Percentiles rank a stretch among this genome's conserved stretches.
phyloP scores from a whole-genome alignment of 2,888 invertebrate species.

The Zygaena filipendulae region DNA sequence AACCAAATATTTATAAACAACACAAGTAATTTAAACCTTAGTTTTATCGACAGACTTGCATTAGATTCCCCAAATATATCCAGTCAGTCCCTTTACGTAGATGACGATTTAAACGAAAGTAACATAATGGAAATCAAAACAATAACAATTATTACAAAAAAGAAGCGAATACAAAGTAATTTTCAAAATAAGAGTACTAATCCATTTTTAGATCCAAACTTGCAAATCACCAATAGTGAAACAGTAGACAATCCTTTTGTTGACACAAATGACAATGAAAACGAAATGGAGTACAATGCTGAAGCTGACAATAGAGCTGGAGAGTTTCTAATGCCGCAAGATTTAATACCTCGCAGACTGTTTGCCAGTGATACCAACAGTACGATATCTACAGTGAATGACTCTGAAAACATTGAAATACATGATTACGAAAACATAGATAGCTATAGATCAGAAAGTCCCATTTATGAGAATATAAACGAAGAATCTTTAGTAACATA shows the following conservation, averaged over 20 bases:
- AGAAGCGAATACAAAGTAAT: slow-evolving; percentile 29
- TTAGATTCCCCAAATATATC: slow-evolving; percentile 46
- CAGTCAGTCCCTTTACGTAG: slow-evolving; percentile 48
- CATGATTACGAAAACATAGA: slow-evolving; percentile 55
- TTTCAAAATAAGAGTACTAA: slow-evolving; percentile 41
- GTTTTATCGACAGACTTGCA: slow-evolving; percentile 56
- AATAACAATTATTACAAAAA: slow-evolving; percentile 56
- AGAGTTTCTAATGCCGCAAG: slow-evolving; percentile 15
- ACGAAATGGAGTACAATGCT: slow-evolving; percentile 40
- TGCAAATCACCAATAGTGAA: slow-evolving; percentile 19
- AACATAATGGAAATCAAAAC: slow-evolving; percentile 67
- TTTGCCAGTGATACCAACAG: slow-evolving; percentile 49
- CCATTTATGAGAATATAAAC: slow-evolving; percentile 47
- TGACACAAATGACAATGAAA: slow-evolving; percentile 21
- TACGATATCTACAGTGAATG: slow-evolving; percentile 54
- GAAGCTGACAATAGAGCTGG: slow-evolving; percentile 25
- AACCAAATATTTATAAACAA: slow-evolving; percentile 50
- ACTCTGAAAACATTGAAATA: slow-evolving; percentile 29
- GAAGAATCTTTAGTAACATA: slow-evolving; percentile 25
- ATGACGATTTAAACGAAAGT: slow-evolving; percentile 62
- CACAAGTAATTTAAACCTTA: slow-evolving; percentile 41
- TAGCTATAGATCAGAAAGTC: slow-evolving; percentile 41
- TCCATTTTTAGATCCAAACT: slow-evolving; percentile 49
- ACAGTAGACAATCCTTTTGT: slow-evolving; percentile 40
- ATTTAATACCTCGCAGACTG: slow-evolving; percentile 40